These are phyloP conservation scores for Erpetoichthys calabaricus DNA, from an alignment of 2,797 vertebrate genomes.

Conservation along the genomic window DNA sequence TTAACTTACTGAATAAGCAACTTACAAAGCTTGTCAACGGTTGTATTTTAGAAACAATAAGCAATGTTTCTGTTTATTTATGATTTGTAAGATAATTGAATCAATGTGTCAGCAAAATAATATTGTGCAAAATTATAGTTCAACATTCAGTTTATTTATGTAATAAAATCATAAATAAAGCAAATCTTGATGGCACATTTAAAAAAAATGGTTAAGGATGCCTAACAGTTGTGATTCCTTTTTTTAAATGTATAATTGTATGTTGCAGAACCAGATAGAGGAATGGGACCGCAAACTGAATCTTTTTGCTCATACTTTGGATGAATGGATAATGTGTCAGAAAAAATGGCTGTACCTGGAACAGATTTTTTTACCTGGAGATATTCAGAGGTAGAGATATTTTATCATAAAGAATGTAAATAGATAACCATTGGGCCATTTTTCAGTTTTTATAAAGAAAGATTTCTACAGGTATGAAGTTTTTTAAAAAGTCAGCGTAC, in stretches of 20 bases:
- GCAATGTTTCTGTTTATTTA: no score
- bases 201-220: background rate
- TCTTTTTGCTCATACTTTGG: constrained; percentile 32
- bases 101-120: no score
- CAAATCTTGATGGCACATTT: background rate
- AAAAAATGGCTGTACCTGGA: constrained; percentile 42
- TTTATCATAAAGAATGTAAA: background rate
- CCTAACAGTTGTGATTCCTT: background rate
- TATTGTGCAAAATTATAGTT: background rate
- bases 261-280: constrained; percentile 30
- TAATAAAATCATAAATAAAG: background rate
- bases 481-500: no score
- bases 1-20: no score
- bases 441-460: no score
- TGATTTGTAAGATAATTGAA: no score
- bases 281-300: constrained; percentile 36
- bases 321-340: constrained; percentile 42
- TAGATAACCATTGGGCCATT: no score
- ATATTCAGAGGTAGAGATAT: constrained; percentile 39
- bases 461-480: no score
- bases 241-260: background rate
- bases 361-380: constrained; percentile 36
- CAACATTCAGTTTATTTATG: background rate
- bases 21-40: no score
- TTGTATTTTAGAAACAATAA: no score